phyloP scores from a whole-genome alignment of 2,888 invertebrate genomes.

The Hanleya hanleyi region DNA sequence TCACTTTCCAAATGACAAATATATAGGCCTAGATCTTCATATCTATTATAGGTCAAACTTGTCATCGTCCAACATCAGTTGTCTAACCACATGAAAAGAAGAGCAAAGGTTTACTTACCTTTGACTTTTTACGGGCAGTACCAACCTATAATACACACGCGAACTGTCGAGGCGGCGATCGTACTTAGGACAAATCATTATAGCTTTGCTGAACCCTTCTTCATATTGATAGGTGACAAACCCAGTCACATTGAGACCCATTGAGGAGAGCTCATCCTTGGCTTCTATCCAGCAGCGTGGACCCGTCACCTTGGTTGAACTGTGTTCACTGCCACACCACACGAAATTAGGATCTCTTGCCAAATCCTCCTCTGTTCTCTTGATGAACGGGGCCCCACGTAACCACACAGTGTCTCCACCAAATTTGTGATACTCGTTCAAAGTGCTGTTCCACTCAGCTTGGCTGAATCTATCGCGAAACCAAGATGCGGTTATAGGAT shows the following conservation, averaged over 20 bases:
- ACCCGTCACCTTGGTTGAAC: constrained; percentile 25
- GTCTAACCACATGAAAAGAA: not conserved
- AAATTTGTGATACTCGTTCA: constrained; percentile 43
- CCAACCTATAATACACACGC: constrained; percentile 51
- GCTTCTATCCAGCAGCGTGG: constrained; percentile 49
- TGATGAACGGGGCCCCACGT: constrained; percentile 45
- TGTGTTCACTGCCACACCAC: constrained; percentile 41
- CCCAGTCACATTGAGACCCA: constrained; percentile 39
- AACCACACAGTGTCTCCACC: constrained; percentile 60
- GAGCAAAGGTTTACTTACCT: not conserved
- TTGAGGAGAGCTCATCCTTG: constrained; percentile 35
- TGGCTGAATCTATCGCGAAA: constrained; percentile 51
- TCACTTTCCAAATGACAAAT: too few species aligned
- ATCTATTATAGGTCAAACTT: too few species aligned
- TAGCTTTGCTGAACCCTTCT: constrained; percentile 46
- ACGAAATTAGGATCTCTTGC: constrained; percentile 46
- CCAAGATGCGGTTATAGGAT: constrained; percentile 60
- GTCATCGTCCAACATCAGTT: too few species aligned
- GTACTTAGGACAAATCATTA: constrained; percentile 51
- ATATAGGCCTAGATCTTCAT: too few species aligned
- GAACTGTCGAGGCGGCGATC: constrained; percentile 51
- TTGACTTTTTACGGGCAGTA: constrained; percentile 35
- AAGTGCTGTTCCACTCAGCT: constrained; percentile 48
- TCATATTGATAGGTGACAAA: constrained; percentile 53
- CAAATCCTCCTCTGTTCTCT: constrained; percentile 41